Conservation (phyloP, 1,140 invertebrate species). For the Trinorchestia longiramus region DNA sequence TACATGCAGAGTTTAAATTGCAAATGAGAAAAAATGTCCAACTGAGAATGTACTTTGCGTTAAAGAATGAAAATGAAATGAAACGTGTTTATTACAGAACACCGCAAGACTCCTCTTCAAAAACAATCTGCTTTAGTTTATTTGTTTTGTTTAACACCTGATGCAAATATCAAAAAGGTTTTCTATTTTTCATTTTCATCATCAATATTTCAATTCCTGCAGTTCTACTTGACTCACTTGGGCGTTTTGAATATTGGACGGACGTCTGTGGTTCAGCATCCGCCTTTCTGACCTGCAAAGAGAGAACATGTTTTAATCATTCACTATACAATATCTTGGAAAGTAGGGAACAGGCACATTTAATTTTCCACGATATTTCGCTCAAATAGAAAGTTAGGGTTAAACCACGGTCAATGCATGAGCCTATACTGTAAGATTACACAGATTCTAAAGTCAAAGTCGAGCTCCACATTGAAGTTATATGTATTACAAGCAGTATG, state of each 20-base stretch:
- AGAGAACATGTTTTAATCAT: background rate
- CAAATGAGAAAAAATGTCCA: background rate
- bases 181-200: background rate
- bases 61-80: background rate
- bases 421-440: too few species aligned
- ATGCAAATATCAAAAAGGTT: background rate
- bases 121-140: background rate
- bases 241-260: background rate
- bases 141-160: background rate
- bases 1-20: background rate
- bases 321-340: background rate
- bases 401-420: too few species aligned
- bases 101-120: background rate
- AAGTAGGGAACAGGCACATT: background rate
- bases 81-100: background rate
- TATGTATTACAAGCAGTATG: too few species aligned
- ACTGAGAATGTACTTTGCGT: background rate
- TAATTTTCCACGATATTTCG: too few species aligned
- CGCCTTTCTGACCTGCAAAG: background rate
- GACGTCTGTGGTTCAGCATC: slow-evolving; percentile 39
- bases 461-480: too few species aligned
- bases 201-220: background rate
- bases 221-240: background rate
- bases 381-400: too few species aligned
- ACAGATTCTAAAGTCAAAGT: too few species aligned